Percentiles rank a stretch among this genome's conserved stretches.
Evolutionary conservation across 2,797 vertebrate genomes (phyloP).

Genomic region (Coccyzus lansbergi): DNA sequence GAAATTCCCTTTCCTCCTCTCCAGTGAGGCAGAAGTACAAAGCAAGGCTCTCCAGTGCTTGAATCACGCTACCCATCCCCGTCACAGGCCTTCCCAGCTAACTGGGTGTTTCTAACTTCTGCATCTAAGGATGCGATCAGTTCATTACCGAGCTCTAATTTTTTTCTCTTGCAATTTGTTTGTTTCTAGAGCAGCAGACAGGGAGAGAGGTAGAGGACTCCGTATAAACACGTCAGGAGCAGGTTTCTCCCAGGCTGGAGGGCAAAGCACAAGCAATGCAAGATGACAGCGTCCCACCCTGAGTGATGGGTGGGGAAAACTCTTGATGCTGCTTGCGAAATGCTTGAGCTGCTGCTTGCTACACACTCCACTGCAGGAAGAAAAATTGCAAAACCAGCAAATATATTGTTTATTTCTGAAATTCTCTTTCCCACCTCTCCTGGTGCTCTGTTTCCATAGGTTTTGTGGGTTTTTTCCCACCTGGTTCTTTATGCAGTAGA

Average conservation of each 20-base stretch:
- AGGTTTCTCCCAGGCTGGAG: constrained; percentile 74
- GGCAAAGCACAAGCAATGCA: constrained; percentile 69
- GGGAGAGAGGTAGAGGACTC: constrained; percentile 48
- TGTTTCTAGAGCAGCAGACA: constrained; percentile 71
- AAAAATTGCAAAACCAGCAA: constrained; percentile 51
- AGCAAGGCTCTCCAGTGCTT: neutral
- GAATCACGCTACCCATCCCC: neutral
- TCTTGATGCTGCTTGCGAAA: constrained; percentile 67
- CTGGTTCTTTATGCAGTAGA: neutral
- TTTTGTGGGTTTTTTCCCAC: neutral
- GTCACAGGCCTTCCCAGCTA: neutral
- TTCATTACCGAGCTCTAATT: constrained; percentile 46
- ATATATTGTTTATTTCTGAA: constrained; percentile 28
- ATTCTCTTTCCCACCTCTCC: neutral
- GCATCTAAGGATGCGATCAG: constrained; percentile 50
- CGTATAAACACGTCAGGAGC: constrained; percentile 70
- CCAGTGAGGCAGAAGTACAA: neutral
- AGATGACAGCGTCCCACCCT: constrained; percentile 70
- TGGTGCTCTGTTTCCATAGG: neutral
- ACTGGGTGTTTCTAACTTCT: constrained; percentile 49
- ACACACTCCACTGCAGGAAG: neutral
- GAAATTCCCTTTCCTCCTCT: neutral
- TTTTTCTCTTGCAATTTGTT: constrained; percentile 51
- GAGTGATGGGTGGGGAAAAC: constrained; percentile 64
- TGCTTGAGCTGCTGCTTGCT: constrained; percentile 25